Evolutionary conservation across 2,797 vertebrate genomes (phyloP), one percentile per base, ranked within the genome.

Genomic region (Thunnus albacares): DNA sequence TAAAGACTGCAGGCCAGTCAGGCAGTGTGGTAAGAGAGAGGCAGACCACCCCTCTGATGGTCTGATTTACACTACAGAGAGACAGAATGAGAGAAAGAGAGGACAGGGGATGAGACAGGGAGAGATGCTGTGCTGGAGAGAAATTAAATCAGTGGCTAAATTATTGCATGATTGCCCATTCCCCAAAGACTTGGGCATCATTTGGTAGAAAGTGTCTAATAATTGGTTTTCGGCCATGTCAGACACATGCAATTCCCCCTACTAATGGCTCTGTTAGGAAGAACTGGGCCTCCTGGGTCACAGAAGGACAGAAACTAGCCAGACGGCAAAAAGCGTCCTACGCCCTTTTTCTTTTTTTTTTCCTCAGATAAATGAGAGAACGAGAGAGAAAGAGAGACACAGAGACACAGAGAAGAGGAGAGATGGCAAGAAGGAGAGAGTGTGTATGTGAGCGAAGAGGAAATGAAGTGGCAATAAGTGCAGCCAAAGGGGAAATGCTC

Each of bases 121-220:
- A 84, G 84, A 84, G 83, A 92, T 83, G 79, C 86, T 86, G 75
- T 87, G 88, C 82, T 77, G 86, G 87, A 96, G 96, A 97, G 96
- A 98, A 99, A 99, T 98, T 98, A 98, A 99, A 99, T 98, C 97
- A 98, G 96, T 95, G 97, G 96, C 96, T 97, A 98, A 98, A 99
- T 98, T 97, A 98, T 98, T 97, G 96, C 97, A 96, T 97, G 98
- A 98, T 98, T 98, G 97, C 96, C 96, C 97, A 96, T 98, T 99
- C 97, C 98, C 98, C 94, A 95, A 95, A 97, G 98, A 97, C 94
- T 95, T 94, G 96, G 96, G 96, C 96, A 98, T 98, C 97, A 97
- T 98, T 98, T 97, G 97, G 97, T 97, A 95, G 96, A 98, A 99
- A 98, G 97, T 98, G 97, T 97, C 97, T 97, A 97, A 97, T 99